Evolutionary conservation across 1,140 invertebrate species (phyloP), one percentile per base, ranked within the genome.

Genomic region (Caenorhabditis brenneri): DNA sequence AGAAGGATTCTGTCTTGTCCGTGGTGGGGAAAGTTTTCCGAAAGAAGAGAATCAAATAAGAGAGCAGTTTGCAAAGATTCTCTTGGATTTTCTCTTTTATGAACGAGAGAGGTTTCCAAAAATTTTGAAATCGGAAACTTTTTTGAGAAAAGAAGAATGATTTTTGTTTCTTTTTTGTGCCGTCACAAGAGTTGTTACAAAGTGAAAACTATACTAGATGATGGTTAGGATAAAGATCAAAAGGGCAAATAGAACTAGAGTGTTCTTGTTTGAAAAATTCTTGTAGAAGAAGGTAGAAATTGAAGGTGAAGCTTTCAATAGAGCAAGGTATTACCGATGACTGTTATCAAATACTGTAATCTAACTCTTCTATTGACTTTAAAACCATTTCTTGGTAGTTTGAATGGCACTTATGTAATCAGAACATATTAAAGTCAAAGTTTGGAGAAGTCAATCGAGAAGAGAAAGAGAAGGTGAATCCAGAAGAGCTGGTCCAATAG

Each of bases 41-140:
- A 7, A 7, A n/a, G 49, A 6, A n/a, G n/a, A 51, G 1, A 65
- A 65, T 55, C 53, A 55, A 55, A 55, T 55, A 55, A 55, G 53
- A 22, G 10, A 19, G 15, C 12, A 51, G 15, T 19, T 24, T 27
- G 19, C 19, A 19, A 27, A 15, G 22, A 22, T 55, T n/a, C 10
- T 58, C 29, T 55, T 27, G 19, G 9, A 10, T 2, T 55, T 55
- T 29, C 27, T 24, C 27, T 12, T 55, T 55, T 29, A 51, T 51
- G 48, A 51, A 51, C 48, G 48, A 51, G n/a, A n/a, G n/a, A n/a
- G n/a, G n/a, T n/a, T n/a, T n/a, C n/a, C n/a, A n/a, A n/a, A n/a
- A 5, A 19, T 51, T 29, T 65, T 65, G 58, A 65, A 65, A 65
- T 65, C 19, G 29, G 31, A 65, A 33, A 65, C 58, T 65, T 65